A percentile compares a stretch with the other conserved stretches of the same genome.
Conservation (phyloP, 2,888 invertebrate species). For the Heliconius erato region DNA sequence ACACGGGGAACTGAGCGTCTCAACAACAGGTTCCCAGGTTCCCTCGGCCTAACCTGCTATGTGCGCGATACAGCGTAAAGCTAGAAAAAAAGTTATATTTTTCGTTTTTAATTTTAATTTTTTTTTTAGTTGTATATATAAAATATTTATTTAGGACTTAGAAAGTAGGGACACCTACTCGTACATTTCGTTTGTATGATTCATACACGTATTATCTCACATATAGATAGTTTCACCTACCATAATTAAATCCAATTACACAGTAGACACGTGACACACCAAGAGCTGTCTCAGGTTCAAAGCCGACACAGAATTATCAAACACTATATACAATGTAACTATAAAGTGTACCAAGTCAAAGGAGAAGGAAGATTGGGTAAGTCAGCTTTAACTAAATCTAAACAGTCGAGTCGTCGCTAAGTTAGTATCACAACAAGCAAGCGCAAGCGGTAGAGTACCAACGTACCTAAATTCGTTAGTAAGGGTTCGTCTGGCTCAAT, state of each 20-base stretch:
- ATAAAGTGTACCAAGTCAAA: constrained; percentile 24
- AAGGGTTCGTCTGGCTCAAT: constrained; percentile 31
- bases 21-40: no score
- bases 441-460: constrained; percentile 14
- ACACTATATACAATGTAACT: not conserved
- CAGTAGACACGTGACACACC: not conserved
- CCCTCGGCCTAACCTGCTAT: no score
- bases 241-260: not conserved
- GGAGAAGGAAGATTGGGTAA: constrained; percentile 27
- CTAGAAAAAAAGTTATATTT: no score
- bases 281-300: not conserved
- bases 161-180: not conserved
- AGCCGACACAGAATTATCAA: not conserved
- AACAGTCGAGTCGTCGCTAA: constrained; percentile 37
- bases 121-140: not conserved
- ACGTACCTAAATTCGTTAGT: constrained; percentile 35
- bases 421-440: constrained; percentile 34
- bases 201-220: no score
- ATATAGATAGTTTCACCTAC: no score
- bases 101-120: not conserved
- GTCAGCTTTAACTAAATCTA: constrained; percentile 40
- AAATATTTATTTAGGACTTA: not conserved
- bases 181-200: not conserved
- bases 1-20: no score
- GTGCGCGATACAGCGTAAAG: no score